Evolutionary conservation across 2,797 vertebrate species (phyloP), one percentile per base, ranked within the genome.

Genomic region (Meriones psammophilus): DNA sequence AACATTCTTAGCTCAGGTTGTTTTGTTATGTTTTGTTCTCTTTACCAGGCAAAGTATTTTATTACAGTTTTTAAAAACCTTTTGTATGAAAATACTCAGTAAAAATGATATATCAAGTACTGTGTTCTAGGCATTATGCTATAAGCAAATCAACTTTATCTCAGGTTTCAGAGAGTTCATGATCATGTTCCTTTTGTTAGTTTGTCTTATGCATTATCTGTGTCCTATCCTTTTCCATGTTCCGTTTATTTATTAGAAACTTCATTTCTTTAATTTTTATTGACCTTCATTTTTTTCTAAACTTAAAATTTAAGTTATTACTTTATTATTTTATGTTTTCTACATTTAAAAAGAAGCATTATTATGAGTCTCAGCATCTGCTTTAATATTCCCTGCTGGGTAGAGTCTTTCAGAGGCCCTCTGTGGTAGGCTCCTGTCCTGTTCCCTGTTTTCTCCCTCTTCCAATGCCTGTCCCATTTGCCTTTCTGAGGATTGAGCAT

Each of bases 251-350:
- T 76, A 77, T 69, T 80, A 60, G n/a, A 84, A 77, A 79, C 15
- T 66, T 78, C 6, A 71, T 91, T 50, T 88, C 46, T 85, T 91
- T 73, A 33, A 36, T 68, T 78, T 93, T 91, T 18, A 17, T 36
- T 90, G 13, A 71, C n/a, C 60, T 54, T 68, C 36, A 86, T 62
- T 68, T 96, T 96, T 85, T 89, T 36, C 66, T 86, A 54, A 54
- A 71, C 42, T 83, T 77, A 33, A 84, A 68, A 91, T 42, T 73
- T 12, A 33, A 42, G 76, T 42, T 36, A 86, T 84, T 85, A 64
- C 12, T 87, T 79, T 93, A 56, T 56, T 39, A 54, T 80, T 86
- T 89, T 73, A 42, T 71, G 1, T 81, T 87, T 12, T 74, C 4
- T 86, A 3, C 4, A 62, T 92, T 22, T 73, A 18, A 4, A n/a